These are phyloP conservation scores for Tetramorium parvispinum DNA, from an alignment of 1,140 invertebrate species.

Conservation along the genomic window DNA sequence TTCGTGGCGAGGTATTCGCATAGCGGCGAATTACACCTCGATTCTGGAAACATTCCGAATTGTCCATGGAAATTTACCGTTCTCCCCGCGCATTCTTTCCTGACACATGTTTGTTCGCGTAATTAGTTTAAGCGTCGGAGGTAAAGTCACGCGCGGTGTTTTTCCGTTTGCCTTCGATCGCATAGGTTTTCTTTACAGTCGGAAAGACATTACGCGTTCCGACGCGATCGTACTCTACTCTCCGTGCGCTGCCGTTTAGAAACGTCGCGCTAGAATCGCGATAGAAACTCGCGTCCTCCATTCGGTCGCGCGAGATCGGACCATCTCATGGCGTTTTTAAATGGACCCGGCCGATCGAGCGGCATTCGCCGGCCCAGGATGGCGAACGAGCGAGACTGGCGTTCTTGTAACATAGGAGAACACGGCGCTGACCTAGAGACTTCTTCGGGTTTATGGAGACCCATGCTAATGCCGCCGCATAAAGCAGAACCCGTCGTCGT, in stretches of 20 bases:
- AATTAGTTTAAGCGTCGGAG: neutral
- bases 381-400: constrained; percentile 14
- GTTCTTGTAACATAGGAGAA: constrained; percentile 49
- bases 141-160: neutral
- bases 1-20: neutral
- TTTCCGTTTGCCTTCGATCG: neutral
- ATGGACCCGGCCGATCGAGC: neutral
- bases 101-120: neutral
- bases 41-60: neutral
- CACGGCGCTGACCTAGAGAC: constrained; percentile 83
- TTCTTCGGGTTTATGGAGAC: constrained; percentile 79
- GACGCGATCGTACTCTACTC: neutral
- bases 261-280: neutral
- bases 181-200: neutral
- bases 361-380: neutral
- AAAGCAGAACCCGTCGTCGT: constrained; percentile 70
- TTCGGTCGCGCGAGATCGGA: neutral
- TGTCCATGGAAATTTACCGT: constrained; percentile 10
- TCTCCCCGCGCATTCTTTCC: neutral
- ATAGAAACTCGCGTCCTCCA: neutral
- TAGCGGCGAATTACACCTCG: neutral
- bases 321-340: neutral
- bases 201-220: neutral
- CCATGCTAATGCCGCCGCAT: constrained; percentile 78
- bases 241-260: neutral